Evolutionary conservation across 2,113 vertebrate genomes (phyloP), one percentile per base, ranked within the genome.

Genomic region (Emberiza fucata): DNA sequence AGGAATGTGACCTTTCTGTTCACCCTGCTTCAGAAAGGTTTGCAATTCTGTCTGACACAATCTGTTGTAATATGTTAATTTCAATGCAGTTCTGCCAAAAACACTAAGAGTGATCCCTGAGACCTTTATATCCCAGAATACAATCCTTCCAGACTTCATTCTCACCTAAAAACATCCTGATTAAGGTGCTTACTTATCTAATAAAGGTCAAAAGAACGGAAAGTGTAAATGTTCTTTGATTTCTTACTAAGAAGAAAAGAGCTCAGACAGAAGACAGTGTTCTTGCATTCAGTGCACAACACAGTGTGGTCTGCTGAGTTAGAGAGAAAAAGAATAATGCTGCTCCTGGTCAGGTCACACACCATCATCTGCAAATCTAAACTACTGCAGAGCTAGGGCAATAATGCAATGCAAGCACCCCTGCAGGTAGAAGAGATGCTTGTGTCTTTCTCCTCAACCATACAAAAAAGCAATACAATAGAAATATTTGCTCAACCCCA

Each of bases 41-140:
- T 96, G 87, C 81, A 94, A 95, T 81, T 85, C 84, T 90, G 92
- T 66, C 83, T 98, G 97, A 98, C 97, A 98, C 42, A 87, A 92
- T 89, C 70, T 86, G 60, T 83, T 93, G 95, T 94, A 96, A 95
- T 97, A 98, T 97, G 97, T 97, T 97, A 98, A 98, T 98, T 98
- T 95, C 77, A 11, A 95, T 68, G 82, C 70, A 94, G 47, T 78
- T 95, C 61, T 97, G 92, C 85, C 91, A 97, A 90, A 97, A 96
- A 95, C 92, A 96, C 86, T 95, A 81, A 89, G 64, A 24, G 69
- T 97, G 95, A 97, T 97, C 76, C 65, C 89, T 59, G 87, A 95
- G 95, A 97, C 92, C 90, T 97, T 97, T 97, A 91, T 33, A 61
- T 91, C 47, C 51, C 85, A 72, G 92, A 95, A 95, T 42, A 93